Conservation (phyloP, 2,113 vertebrate species). For the Hystrix brachyura region DNA sequence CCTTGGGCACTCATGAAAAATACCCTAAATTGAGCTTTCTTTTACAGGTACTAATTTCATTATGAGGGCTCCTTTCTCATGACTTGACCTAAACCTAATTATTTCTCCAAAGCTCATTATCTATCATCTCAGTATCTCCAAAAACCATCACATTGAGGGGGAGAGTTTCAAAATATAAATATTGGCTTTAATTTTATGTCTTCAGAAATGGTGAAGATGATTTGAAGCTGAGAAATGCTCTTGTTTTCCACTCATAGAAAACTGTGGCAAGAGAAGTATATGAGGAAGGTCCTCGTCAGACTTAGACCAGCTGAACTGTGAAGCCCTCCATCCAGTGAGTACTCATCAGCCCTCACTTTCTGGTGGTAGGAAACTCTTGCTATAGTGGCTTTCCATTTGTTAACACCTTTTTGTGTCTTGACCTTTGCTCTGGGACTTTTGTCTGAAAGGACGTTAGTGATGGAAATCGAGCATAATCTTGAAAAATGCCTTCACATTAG, state of each 20-base stretch:
- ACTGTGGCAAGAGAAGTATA: neutral
- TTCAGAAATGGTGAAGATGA: neutral
- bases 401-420: neutral
- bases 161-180: neutral
- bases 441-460: neutral
- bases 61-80: neutral
- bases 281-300: neutral
- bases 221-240: neutral
- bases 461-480: neutral
- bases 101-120: neutral
- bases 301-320: neutral
- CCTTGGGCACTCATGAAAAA: neutral
- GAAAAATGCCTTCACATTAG: neutral
- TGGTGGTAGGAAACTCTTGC: neutral
- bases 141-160: neutral
- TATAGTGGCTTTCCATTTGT: too few species aligned
- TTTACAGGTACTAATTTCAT: neutral
- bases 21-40: neutral
- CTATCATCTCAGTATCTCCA: neutral
- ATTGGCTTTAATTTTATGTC: neutral
- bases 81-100: neutral
- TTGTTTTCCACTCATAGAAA: neutral
- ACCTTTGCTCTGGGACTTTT: neutral
- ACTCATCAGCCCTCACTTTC: neutral
- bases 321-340: neutral